phyloP scores from a whole-genome alignment of 1,140 invertebrate species.

The Pseudomyrmex concolor region DNA sequence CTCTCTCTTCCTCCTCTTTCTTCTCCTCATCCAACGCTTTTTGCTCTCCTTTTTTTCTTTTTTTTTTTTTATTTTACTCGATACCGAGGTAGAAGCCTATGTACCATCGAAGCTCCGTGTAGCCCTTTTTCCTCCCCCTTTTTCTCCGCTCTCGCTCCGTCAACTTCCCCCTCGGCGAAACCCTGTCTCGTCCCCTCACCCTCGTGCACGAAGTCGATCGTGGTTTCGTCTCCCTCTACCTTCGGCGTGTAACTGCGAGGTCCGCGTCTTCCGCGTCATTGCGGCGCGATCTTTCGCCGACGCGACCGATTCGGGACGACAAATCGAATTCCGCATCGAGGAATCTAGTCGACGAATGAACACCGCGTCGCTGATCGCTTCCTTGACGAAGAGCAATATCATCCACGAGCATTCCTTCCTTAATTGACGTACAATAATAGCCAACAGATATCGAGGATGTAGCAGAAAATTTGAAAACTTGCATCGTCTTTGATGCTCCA shows the following conservation, averaged over 20 bases:
- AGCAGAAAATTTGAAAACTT: neutral
- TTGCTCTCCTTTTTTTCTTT: conserved; percentile 4
- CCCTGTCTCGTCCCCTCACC: conserved; percentile 3
- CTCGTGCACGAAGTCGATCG: neutral
- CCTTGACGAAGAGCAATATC: neutral
- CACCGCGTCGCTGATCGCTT: conserved; percentile 22
- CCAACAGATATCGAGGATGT: neutral
- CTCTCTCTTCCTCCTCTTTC: neutral
- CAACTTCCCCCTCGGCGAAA: conserved; percentile 20
- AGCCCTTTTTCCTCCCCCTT: conserved; percentile 59
- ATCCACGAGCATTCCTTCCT: neutral
- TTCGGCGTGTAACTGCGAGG: conserved; percentile 64
- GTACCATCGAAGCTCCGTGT: conserved; percentile 61
- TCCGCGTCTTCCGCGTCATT: conserved; percentile 78
- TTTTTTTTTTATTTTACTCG: conserved; percentile 61
- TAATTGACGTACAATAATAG: neutral
- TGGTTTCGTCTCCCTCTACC: conserved; percentile 8
- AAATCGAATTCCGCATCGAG: conserved; percentile 56
- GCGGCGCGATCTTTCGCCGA: conserved; percentile 73
- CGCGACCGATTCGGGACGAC: conserved; percentile 25
- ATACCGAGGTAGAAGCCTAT: conserved; percentile 71
- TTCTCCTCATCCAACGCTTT: conserved; percentile 37
- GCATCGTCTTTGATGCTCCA: conserved; percentile 6
- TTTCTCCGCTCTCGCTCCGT: conserved; percentile 18
- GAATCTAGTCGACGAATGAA: conserved; percentile 32